A percentile compares a stretch with the other conserved stretches of the same genome.
Evolutionary conservation across 1,140 invertebrate species (phyloP).

Genomic region (Drosophila repleta): DNA sequence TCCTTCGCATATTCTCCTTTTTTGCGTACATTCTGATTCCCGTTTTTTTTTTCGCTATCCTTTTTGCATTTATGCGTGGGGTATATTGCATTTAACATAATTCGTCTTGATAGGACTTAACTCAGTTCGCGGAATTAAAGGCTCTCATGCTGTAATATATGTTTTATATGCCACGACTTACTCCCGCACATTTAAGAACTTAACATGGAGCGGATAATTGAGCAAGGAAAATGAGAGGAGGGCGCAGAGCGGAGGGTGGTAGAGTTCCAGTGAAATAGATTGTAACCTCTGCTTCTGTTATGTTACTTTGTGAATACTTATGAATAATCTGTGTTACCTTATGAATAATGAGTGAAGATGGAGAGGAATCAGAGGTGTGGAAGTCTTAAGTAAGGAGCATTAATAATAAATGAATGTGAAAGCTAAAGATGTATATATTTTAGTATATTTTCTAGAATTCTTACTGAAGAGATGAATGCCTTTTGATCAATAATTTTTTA

Average conservation of each 20-base stretch:
- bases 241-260: too few relatives aligned
- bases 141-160: background rate
- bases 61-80: slow-evolving; percentile 30
- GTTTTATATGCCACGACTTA: background rate
- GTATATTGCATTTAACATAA: slow-evolving; percentile 14
- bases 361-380: too few relatives aligned
- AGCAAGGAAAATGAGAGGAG: background rate
- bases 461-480: too few relatives aligned
- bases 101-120: background rate
- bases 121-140: background rate
- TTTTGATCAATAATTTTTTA: too few relatives aligned
- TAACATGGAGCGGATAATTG: background rate
- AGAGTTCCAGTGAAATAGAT: background rate
- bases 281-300: background rate
- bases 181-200: too few relatives aligned
- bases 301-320: too few relatives aligned
- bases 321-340: too few relatives aligned
- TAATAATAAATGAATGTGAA: background rate
- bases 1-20: slow-evolving; percentile 53
- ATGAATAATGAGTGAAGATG: too few relatives aligned
- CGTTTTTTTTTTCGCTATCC: slow-evolving; percentile 1
- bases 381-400: background rate
- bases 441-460: too few relatives aligned
- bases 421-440: background rate
- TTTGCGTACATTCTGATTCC: slow-evolving; percentile 12